phyloP scores from a whole-genome alignment of 2,797 vertebrate species.

The Crypturellus tataupa region DNA sequence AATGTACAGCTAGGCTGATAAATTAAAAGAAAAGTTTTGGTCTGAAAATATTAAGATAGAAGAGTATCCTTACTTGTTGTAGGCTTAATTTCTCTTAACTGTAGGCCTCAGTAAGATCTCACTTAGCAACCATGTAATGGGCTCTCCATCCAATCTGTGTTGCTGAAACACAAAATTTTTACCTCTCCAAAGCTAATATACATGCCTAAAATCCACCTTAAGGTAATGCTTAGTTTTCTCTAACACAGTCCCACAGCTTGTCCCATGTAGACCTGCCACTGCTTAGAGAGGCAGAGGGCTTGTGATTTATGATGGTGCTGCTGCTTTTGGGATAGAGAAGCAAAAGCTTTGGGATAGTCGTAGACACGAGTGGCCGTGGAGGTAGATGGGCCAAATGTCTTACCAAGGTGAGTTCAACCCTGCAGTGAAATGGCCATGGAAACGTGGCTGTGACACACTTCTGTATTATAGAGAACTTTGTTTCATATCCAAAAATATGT shows the following conservation, averaged over 20 bases:
- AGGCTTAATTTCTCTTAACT: neutral
- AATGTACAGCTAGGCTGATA: neutral
- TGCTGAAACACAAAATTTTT: neutral
- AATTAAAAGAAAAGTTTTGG: neutral
- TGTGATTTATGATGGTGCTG: fast-evolving
- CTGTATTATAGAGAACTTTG: neutral
- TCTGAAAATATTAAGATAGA: neutral
- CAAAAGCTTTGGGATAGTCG: neutral
- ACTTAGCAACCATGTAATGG: neutral
- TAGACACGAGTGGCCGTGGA: neutral
- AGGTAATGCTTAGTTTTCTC: neutral
- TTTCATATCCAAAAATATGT: neutral
- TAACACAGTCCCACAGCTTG: neutral
- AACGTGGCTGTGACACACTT: neutral
- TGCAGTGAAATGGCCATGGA: fast-evolving
- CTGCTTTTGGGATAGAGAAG: neutral
- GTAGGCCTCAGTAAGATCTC: neutral
- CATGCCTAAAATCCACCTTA: neutral
- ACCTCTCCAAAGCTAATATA: neutral
- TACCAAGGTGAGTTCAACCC: neutral
- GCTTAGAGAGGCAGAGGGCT: neutral
- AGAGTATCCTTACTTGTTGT: neutral
- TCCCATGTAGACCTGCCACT: fast-evolving
- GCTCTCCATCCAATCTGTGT: neutral
- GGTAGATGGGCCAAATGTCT: neutral